These are phyloP conservation scores for Ellobius talpinus DNA, from an alignment of 2,113 vertebrate species.

Conservation along the genomic window DNA sequence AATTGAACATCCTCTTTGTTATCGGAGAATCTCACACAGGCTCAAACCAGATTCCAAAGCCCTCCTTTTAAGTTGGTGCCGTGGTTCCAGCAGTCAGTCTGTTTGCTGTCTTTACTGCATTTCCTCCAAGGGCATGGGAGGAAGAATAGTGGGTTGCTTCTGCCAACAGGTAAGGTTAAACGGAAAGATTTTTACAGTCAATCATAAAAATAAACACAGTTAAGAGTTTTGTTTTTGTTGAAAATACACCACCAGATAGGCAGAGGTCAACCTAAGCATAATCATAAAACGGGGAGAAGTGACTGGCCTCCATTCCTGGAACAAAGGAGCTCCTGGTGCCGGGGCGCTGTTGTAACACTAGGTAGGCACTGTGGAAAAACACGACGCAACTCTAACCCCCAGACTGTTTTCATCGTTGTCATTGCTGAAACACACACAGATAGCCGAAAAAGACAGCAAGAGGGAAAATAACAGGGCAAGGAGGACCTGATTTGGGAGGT, in stretches of 20 bases:
- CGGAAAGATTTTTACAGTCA: slow-evolving; percentile 60
- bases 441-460: background rate
- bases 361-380: background rate
- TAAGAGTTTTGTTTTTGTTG: slow-evolving; percentile 63
- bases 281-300: background rate
- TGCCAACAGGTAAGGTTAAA: slow-evolving; percentile 18
- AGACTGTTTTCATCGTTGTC: background rate
- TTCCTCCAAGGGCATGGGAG: background rate
- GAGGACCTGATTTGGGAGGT: background rate
- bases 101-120: slow-evolving; percentile 25
- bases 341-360: accelerated
- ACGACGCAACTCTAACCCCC: background rate
- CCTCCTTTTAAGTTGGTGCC: background rate
- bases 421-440: background rate
- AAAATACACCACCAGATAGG: slow-evolving; percentile 29
- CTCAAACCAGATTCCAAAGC: background rate
- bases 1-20: background rate
- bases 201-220: slow-evolving; percentile 43
- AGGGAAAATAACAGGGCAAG: background rate
- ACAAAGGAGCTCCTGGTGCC: background rate
- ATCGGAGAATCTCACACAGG: slow-evolving; percentile 3
- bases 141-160: background rate
- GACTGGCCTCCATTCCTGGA: background rate
- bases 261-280: slow-evolving; percentile 18
- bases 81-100: slow-evolving; percentile 33